Evolutionary conservation across 2,113 vertebrate genomes (phyloP), one percentile per base, ranked within the genome.

Genomic region (Crocuta crocuta): DNA sequence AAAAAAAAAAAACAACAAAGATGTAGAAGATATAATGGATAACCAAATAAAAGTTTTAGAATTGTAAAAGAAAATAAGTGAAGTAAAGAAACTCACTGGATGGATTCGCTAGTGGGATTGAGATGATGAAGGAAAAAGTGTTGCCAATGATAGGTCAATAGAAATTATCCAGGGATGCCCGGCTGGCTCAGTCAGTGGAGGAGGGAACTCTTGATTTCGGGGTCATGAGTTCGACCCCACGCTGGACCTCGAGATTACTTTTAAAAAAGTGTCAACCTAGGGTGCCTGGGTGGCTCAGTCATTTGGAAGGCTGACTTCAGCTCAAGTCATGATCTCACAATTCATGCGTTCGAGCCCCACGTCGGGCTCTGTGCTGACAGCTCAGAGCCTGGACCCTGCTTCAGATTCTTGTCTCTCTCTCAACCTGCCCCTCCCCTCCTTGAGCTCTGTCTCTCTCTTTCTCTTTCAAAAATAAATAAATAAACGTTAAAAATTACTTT

Each of bases 1-100:
- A 35, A 35, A 35, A 35, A 35, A 35, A 35, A 35, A 35, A 35
- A n/a, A n/a, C n/a, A n/a, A 35, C 35, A 35, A 35, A 35, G 35
- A 35, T 35, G 35, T 35, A 35, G 35, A 35, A 35, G 35, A 35
- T 35, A 35, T 35, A 74, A 45, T 3, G 24, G 88, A 61, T 80
- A 58, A 45, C 33, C 53, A 90, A 97, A 66, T 80, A 65, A 93
- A 93, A 85, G 73, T 31, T 90, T 93, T 63, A 85, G 70, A 97
- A 82, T 11, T 76, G 31, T 82, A 93, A 74, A 87, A 95, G 13
- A 78, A 74, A 95, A 91, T 78, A 79, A 63, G 21, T 24, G 39
- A 87, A 81, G 53, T 86, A 53, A 50, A 92, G 35, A 65, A 68
- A 89, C 10, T 66, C 55, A 48, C 71, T 76, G 35, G 15, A 76